Evolutionary conservation across 2,797 vertebrate genomes (phyloP).

Genomic region (Kryptolebias ocellatus): DNA sequence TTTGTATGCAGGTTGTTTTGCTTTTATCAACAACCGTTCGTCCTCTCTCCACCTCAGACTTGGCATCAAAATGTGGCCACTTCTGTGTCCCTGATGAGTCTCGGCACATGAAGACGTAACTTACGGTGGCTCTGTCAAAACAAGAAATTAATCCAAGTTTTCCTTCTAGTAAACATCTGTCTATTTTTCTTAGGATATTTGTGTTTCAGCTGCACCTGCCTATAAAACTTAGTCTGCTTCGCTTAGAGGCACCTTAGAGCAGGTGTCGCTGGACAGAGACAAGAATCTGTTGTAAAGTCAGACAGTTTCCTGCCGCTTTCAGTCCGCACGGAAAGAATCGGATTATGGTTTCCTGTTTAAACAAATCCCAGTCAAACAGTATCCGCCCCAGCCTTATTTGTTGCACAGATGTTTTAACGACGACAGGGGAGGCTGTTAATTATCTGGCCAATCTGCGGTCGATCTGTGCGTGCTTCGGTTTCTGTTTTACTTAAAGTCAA

Average conservation of each 20-base stretch:
- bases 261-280: too few relatives aligned
- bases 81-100: not conserved
- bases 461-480: not conserved
- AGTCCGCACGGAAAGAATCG: not conserved
- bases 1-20: not conserved
- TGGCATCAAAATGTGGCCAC: not conserved
- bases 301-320: not conserved
- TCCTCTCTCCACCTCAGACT: conserved; percentile 1
- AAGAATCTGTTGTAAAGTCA: not conserved
- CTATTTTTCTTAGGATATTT: too few relatives aligned
- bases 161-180: too few relatives aligned
- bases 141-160: not conserved
- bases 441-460: not conserved
- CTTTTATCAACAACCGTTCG: not conserved
- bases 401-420: conserved; percentile 1
- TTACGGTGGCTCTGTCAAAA: not conserved
- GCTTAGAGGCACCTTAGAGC: too few relatives aligned
- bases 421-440: not conserved
- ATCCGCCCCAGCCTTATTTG: not conserved
- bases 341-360: not conserved
- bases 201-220: too few relatives aligned
- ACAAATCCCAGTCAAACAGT: not conserved
- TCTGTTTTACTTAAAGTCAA: not conserved
- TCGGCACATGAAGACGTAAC: not conserved
- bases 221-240: too few relatives aligned